Evolutionary conservation across 2,888 invertebrate species (phyloP), one percentile per base, ranked within the genome.

Genomic region (Machimus atricapillus): DNA sequence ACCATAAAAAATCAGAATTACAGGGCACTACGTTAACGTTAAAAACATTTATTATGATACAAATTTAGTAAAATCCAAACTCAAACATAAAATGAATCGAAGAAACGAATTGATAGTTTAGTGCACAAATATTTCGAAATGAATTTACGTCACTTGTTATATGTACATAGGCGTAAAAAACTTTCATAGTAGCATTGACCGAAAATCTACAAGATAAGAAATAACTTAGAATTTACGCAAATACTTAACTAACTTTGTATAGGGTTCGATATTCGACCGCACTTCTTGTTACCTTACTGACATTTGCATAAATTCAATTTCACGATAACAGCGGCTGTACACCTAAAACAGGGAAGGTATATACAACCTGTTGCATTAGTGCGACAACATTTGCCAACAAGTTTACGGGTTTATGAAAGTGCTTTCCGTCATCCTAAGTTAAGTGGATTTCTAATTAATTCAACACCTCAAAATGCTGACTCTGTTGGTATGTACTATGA

Each of bases 261-360:
- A 8, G n/a, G n/a, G n/a, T 58, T 14, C 16, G 58, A 43, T 43
- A 12, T 58, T 6, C 66, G 66, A 12, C 23, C 27, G 23, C 23
- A 66, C 66, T 27, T 79, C 7, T 46, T 9, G 23, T 16, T 52
- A 52, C 79, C n/a, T 23, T 56, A 40, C 27, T 27, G 79, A 19
- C n/a, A 82, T 82, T 82, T 82, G 82, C 82, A 82, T 82, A 58
- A 58, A 82, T 82, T 82, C 37, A 56, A 82, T 82, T 82, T n/a
- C 19, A 66, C 82, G 82, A 82, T 82, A 82, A 82, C 23, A 82
- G 5, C 66, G 46, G 56, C 5, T 37, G 31, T 40, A 58, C 31
- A 37, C 31, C 52, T 66, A 66, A 23, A 52, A 52, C n/a, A 52
- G 40, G 16, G n/a, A 23, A 79, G n/a, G 31, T 19, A 31, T 19